A percentile compares a stretch with the other conserved stretches of the same genome.
phyloP scores from a whole-genome alignment of 1,140 invertebrate genomes.

The Bombyx mandarina region DNA sequence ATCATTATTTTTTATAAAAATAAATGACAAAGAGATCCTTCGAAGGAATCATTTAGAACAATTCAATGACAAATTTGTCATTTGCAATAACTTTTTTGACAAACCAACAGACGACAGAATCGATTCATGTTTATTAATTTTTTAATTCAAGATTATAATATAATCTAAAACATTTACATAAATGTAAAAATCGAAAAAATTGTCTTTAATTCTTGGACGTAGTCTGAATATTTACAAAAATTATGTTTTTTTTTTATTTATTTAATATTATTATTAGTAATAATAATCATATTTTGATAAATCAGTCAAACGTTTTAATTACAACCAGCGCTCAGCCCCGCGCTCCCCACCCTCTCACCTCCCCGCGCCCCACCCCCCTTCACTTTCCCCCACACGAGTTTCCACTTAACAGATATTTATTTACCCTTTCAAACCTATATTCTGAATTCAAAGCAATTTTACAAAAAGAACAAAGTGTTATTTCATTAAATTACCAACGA shows the following conservation, averaged over 20 bases:
- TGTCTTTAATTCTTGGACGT: too few relatives aligned
- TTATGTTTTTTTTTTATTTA: too few relatives aligned
- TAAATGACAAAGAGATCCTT: constrained; percentile 60
- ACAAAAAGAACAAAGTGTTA: too few relatives aligned
- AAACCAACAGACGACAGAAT: constrained; percentile 1
- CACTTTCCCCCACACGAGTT: too few relatives aligned
- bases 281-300: constrained; percentile 28
- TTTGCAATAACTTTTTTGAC: constrained; percentile 8
- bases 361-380: too few relatives aligned
- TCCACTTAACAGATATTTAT: too few relatives aligned
- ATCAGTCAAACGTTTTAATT: constrained; percentile 48
- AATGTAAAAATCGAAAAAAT: not conserved
- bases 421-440: too few relatives aligned
- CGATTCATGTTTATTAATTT: not conserved
- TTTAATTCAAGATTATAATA: not conserved
- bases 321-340: constrained; percentile 27
- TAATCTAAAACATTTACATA: not conserved
- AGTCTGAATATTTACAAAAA: too few relatives aligned
- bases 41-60: constrained; percentile 39
- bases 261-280: too few relatives aligned
- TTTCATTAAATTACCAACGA: too few relatives aligned
- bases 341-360: too few relatives aligned
- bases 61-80: constrained; percentile 7
- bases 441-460: too few relatives aligned
- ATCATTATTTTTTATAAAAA: constrained; percentile 39